Conservation (phyloP, 2,113 vertebrate species). For the Jacana jacana region DNA sequence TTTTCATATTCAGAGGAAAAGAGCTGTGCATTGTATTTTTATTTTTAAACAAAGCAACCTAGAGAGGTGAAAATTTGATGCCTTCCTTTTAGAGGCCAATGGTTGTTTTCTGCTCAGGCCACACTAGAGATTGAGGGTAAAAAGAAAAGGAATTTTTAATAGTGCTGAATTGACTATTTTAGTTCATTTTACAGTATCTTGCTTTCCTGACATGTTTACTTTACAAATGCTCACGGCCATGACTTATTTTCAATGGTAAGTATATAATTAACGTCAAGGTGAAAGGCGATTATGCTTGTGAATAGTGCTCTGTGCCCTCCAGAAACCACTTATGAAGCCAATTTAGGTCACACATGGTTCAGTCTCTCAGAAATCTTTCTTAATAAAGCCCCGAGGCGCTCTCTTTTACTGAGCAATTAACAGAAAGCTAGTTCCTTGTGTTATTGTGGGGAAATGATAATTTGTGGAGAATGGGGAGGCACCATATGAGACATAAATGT, state of each 20-base stretch:
- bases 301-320: constrained; percentile 56
- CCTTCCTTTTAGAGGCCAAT: constrained; percentile 9
- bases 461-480: background rate
- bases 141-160: constrained; percentile 42
- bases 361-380: constrained; percentile 70
- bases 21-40: background rate
- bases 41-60: constrained; percentile 27
- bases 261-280: constrained; percentile 78
- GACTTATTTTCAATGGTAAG: constrained; percentile 58
- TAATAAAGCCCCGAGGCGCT: constrained; percentile 58
- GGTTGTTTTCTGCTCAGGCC: constrained; percentile 8
- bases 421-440: constrained; percentile 17
- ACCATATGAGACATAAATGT: background rate
- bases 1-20: constrained; percentile 40
- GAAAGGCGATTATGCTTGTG: constrained; percentile 65
- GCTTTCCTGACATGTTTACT: constrained; percentile 72
- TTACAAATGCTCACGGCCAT: constrained; percentile 63
- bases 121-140: background rate
- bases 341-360: constrained; percentile 72
- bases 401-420: constrained; percentile 57
- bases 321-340: constrained; percentile 69
- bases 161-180: constrained; percentile 53
- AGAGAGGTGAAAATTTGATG: background rate
- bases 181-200: constrained; percentile 59
- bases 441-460: constrained; percentile 17